Conservation (phyloP, 2,797 vertebrate genomes). For the Salmo trutta region DNA sequence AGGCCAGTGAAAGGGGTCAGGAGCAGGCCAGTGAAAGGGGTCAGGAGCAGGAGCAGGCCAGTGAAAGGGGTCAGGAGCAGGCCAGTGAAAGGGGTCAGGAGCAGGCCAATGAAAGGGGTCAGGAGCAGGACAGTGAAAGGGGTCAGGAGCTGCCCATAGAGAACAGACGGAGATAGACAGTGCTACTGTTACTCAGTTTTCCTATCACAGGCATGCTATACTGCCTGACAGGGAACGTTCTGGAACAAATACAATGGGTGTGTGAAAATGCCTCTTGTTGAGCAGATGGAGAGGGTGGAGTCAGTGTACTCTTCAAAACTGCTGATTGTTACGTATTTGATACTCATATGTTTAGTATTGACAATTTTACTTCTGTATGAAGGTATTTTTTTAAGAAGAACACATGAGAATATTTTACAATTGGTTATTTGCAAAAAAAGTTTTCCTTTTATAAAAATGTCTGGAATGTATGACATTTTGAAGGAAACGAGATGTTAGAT, state of each 20-base stretch:
- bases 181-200: background rate
- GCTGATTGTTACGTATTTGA: background rate
- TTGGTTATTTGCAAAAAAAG: background rate
- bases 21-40: too few relatives aligned
- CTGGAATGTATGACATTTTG: background rate
- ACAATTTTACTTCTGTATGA: background rate
- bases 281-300: background rate
- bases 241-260: conserved; percentile 11
- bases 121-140: too few relatives aligned
- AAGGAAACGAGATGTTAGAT: background rate
- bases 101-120: too few relatives aligned
- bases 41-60: too few relatives aligned
- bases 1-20: too few relatives aligned
- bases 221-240: background rate
- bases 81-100: too few relatives aligned
- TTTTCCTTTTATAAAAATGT: background rate
- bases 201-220: background rate
- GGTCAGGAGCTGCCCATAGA: background rate
- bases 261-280: background rate
- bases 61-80: too few relatives aligned
- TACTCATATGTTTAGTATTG: background rate
- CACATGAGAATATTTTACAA: background rate
- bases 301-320: background rate
- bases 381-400: too few relatives aligned
- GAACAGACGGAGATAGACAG: background rate